Percentiles rank a stretch among this genome's conserved stretches.
phyloP scores from a whole-genome alignment of 2,888 invertebrate species.

The Drosophila borealis region DNA sequence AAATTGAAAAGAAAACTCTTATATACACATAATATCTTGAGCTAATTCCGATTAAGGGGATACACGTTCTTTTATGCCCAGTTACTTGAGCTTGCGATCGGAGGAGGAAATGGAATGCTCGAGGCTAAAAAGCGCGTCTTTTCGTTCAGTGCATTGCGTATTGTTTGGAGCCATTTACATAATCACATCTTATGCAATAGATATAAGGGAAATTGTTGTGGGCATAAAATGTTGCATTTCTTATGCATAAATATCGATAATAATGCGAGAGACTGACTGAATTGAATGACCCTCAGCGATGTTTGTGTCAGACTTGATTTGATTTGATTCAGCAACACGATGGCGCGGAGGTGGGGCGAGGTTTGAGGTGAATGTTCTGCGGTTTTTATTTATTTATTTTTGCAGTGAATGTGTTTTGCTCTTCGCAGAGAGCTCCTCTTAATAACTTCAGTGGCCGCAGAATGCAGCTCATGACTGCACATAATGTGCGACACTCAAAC shows the following conservation, averaged over 20 bases:
- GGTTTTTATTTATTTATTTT: not conserved
- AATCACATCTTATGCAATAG: constrained; percentile 22
- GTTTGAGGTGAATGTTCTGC: not conserved
- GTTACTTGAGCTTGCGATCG: too few species aligned
- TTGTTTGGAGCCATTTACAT: constrained; percentile 18
- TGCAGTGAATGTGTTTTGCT: not conserved
- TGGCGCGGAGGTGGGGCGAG: not conserved
- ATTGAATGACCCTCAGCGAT: constrained; percentile 24
- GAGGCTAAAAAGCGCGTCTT: not conserved
- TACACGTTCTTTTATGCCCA: too few species aligned
- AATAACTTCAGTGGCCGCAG: constrained; percentile 40
- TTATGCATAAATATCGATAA: constrained; percentile 46
- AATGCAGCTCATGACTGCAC: constrained; percentile 54
- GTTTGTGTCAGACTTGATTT: constrained; percentile 25
- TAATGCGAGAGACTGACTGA: constrained; percentile 3
- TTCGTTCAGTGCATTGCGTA: constrained; percentile 1
- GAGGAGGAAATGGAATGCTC: not conserved
- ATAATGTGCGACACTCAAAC: constrained; percentile 54
- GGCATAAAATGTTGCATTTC: constrained; percentile 30
- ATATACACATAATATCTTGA: too few species aligned
- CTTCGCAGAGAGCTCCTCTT: constrained; percentile 24
- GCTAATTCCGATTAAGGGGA: too few species aligned
- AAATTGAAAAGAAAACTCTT: too few species aligned
- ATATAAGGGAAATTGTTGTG: not conserved
- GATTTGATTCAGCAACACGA: constrained; percentile 14